phyloP scores from a whole-genome alignment of 1,140 invertebrate genomes.

The Tetramorium alpestre region DNA sequence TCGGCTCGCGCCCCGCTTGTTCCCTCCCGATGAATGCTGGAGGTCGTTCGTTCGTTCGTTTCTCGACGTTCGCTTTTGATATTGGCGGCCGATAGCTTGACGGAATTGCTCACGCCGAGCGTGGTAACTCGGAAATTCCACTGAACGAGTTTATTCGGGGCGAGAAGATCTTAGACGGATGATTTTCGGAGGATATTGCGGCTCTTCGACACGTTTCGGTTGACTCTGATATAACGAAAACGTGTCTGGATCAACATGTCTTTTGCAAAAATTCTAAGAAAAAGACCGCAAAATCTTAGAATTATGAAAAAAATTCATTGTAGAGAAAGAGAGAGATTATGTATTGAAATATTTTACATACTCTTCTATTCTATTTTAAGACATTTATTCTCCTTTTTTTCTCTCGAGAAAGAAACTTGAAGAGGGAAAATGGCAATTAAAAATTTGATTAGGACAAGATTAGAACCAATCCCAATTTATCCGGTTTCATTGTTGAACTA shows the following conservation, averaged over 20 bases:
- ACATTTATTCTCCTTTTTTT: background rate
- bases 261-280: background rate
- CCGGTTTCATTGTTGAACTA: background rate
- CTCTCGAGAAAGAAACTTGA: background rate
- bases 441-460: background rate
- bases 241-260: background rate
- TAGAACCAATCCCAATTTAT: background rate
- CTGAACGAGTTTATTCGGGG: constrained; percentile 34
- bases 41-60: constrained; percentile 61
- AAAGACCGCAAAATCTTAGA: background rate
- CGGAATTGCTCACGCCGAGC: constrained; percentile 38
- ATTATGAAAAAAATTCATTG: background rate
- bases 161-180: constrained; percentile 36
- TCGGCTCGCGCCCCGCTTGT: constrained; percentile 6
- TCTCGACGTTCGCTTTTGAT: constrained; percentile 35
- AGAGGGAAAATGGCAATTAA: background rate
- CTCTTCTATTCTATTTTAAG: background rate
- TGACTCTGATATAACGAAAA: background rate
- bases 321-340: background rate
- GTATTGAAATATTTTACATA: background rate
- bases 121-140: background rate
- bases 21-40: constrained; percentile 21
- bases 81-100: constrained; percentile 26
- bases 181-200: background rate
- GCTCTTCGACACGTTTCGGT: background rate